Conservation (phyloP, 1,140 invertebrate genomes). For the Bombus vancouverensis region DNA sequence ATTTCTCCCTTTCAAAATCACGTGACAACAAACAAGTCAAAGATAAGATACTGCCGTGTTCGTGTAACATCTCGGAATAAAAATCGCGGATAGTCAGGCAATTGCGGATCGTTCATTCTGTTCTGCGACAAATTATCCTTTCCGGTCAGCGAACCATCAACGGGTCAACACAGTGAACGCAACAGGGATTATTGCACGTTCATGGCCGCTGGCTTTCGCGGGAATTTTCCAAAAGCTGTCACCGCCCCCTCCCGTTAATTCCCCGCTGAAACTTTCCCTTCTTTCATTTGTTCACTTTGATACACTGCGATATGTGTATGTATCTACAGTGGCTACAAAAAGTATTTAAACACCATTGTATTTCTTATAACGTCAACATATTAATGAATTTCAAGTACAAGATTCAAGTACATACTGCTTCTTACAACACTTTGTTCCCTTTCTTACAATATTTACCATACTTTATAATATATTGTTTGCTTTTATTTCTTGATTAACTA, state of each 20-base stretch:
- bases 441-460: too few relatives aligned
- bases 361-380: too few relatives aligned
- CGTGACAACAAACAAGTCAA: background rate
- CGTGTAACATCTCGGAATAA: background rate
- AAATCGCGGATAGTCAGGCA: background rate
- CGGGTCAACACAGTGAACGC: background rate
- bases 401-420: too few relatives aligned
- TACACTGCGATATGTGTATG: background rate
- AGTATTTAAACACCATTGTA: too few relatives aligned
- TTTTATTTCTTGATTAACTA: too few relatives aligned
- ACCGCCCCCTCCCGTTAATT: background rate
- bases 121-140: slow-evolving; percentile 18
- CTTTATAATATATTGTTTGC: too few relatives aligned
- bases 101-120: background rate
- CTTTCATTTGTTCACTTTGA: background rate
- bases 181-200: slow-evolving; percentile 20
- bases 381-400: too few relatives aligned
- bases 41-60: background rate
- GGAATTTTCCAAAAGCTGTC: slow-evolving; percentile 21
- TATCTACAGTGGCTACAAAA: too few relatives aligned
- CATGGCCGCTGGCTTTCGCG: background rate
- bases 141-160: background rate
- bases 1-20: background rate
- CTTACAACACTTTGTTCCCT: too few relatives aligned
- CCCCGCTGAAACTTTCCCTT: background rate